Percentiles rank a stretch among this genome's conserved stretches.
phyloP scores from a whole-genome alignment of 2,888 invertebrate genomes.

The Palloptera scutellata region DNA sequence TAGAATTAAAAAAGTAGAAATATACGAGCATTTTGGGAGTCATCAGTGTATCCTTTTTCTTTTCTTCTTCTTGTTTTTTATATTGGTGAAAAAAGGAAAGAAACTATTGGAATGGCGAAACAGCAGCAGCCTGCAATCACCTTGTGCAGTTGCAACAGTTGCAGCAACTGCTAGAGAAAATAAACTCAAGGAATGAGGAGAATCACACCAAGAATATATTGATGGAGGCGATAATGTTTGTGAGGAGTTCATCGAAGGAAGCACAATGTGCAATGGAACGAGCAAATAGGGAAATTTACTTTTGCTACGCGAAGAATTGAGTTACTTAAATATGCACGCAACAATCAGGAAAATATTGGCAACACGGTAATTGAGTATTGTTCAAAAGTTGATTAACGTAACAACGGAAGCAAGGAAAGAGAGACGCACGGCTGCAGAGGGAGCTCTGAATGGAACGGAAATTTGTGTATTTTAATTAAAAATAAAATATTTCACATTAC shows the following conservation, averaged over 20 bases:
- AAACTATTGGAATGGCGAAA: slow-evolving; percentile 11
- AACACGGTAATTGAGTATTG: neutral
- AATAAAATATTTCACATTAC: too few species aligned
- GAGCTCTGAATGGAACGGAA: too few species aligned
- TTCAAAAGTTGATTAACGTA: neutral
- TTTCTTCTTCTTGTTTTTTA: slow-evolving; percentile 5
- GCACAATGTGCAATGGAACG: slow-evolving; percentile 17
- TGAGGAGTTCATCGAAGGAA: neutral
- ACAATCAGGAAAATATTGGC: slow-evolving; percentile 21
- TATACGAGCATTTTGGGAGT: slow-evolving; percentile 34
- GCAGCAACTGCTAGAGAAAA: neutral
- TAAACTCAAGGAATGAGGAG: neutral
- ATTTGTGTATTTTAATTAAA: too few species aligned
- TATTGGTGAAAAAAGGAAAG: slow-evolving; percentile 8
- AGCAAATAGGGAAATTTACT: slow-evolving; percentile 33
- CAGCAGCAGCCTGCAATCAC: neutral
- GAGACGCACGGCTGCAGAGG: too few species aligned
- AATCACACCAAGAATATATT: slow-evolving; percentile 1
- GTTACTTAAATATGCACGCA: slow-evolving; percentile 20
- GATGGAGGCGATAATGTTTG: slow-evolving; percentile 10
- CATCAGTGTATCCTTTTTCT: slow-evolving; percentile 18
- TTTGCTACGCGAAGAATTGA: slow-evolving; percentile 17
- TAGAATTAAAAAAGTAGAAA: slow-evolving; percentile 26
- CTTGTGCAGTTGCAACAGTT: neutral
- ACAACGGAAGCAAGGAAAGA: too few species aligned